Conservation (phyloP, 2,888 invertebrate genomes). For the Tillus elongatus region DNA sequence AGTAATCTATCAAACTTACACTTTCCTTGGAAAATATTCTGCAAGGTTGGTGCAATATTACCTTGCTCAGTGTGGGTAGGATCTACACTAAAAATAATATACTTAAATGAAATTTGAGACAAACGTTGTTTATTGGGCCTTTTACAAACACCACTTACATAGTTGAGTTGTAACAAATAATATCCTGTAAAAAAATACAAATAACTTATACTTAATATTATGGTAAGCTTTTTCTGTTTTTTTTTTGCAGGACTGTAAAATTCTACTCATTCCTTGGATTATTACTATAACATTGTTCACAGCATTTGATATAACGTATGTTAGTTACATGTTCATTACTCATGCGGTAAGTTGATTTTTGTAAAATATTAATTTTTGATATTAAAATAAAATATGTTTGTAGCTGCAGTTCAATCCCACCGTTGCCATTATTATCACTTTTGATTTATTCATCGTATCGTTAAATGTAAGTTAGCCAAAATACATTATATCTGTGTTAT, state of each 20-base stretch:
- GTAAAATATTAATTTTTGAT: not conserved
- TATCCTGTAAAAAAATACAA: no score
- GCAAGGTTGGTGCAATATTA: no score
- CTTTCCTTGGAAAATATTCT: no score
- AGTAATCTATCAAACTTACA: no score
- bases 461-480: slow-evolving; percentile 75
- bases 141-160: no score
- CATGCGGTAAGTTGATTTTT: slow-evolving; percentile 50
- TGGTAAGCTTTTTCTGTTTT: slow-evolving; percentile 8
- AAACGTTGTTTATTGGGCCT: no score
- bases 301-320: slow-evolving; percentile 56
- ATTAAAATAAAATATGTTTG: slow-evolving; percentile 36
- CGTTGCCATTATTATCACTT: slow-evolving; percentile 64
- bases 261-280: slow-evolving; percentile 68
- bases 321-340: slow-evolving; percentile 54
- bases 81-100: no score
- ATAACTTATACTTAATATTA: not conserved
- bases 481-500: no score
- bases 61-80: no score
- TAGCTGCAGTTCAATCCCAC: slow-evolving; percentile 65
- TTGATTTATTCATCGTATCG: slow-evolving; percentile 68
- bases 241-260: slow-evolving; percentile 57
- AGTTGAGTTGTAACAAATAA: no score
- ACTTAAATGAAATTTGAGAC: no score
- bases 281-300: slow-evolving; percentile 56